Conservation (phyloP, 2,888 invertebrate genomes). For the Agrochola lota region DNA sequence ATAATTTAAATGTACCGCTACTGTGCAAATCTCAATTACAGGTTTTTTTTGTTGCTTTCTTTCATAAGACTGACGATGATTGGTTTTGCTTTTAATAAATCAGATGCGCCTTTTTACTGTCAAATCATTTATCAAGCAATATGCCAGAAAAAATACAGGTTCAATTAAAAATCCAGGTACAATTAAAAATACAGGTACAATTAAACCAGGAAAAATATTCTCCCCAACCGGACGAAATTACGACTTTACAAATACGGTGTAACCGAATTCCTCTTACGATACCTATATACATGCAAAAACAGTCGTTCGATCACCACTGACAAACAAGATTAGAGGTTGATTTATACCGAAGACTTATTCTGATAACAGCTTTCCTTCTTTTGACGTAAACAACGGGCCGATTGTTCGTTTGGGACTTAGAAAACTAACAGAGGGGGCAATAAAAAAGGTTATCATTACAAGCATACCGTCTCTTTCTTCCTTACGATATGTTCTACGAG, state of each 20-base stretch:
- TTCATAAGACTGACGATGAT: background rate
- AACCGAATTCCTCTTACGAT: constrained; percentile 39
- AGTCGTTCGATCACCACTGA: constrained; percentile 77
- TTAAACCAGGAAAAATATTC: constrained; percentile 15
- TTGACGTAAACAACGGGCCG: constrained; percentile 82
- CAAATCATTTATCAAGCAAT: background rate
- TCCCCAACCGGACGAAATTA: constrained; percentile 25
- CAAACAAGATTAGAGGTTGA: constrained; percentile 83
- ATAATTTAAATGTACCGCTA: background rate
- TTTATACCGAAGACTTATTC: constrained; percentile 82
- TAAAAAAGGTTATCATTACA: background rate
- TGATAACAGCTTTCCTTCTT: constrained; percentile 82
- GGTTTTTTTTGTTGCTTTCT: background rate
- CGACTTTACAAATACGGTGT: constrained; percentile 46
- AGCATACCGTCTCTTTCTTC: background rate
- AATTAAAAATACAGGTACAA: background rate
- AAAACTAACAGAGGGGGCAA: constrained; percentile 21
- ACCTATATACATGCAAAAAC: constrained; percentile 71
- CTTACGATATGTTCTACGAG: background rate
- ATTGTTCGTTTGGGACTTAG: constrained; percentile 65
- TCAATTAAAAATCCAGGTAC: too few relatives aligned
- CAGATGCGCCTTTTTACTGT: background rate
- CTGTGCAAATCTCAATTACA: too few relatives aligned
- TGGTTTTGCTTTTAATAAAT: background rate
- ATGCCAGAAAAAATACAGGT: background rate